Conservation (phyloP, 1,140 invertebrate species). For the Trissolcus basalis region DNA sequence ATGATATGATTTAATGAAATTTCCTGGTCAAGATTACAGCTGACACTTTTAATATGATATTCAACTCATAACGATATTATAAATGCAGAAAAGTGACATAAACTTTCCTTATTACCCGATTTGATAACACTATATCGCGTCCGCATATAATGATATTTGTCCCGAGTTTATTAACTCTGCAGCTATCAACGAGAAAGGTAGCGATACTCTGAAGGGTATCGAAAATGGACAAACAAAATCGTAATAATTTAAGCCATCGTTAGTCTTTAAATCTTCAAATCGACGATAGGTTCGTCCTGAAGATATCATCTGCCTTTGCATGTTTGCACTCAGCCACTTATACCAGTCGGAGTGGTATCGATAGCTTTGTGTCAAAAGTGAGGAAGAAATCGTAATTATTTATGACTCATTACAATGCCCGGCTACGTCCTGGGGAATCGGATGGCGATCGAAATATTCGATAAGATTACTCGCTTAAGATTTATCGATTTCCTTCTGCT, state of each 20-base stretch:
- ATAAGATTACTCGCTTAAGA: constrained; percentile 70
- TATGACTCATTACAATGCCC: constrained; percentile 70
- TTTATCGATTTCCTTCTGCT: constrained; percentile 65
- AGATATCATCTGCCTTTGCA: constrained; percentile 29
- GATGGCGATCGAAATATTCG: constrained; percentile 67
- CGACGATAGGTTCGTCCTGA: no score
- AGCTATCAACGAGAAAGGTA: no score
- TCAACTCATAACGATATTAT: no score
- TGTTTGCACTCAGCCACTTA: constrained; percentile 18
- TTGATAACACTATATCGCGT: no score
- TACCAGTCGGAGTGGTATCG: background rate
- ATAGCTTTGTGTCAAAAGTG: constrained; percentile 13
- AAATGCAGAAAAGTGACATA: no score
- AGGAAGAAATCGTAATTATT: constrained; percentile 63
- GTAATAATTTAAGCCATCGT: constrained; percentile 24
- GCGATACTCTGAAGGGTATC: no score
- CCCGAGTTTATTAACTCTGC: no score
- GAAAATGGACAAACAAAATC: constrained; percentile 20
- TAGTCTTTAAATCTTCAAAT: constrained; percentile 6
- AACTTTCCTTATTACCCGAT: no score
- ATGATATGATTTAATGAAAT: no score
- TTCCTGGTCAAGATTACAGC: no score
- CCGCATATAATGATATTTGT: no score
- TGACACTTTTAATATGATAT: no score
- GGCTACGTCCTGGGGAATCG: constrained; percentile 58